A percentile compares a stretch with the other conserved stretches of the same genome.
Conservation (phyloP, 2,888 invertebrate species). For the Trilocha varians region DNA sequence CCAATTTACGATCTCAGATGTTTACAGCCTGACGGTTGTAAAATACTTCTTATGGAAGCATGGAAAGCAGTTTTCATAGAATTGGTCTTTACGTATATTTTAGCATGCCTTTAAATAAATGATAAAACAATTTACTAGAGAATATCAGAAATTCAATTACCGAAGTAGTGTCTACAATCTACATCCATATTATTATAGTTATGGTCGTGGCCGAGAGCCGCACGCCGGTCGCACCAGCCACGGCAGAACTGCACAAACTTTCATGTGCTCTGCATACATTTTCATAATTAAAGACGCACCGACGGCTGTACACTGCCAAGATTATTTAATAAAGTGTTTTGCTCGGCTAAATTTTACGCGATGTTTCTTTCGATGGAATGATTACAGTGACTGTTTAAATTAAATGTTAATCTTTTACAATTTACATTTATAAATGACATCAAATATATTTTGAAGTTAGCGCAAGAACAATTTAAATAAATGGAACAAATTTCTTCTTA, state of each 20-base stretch:
- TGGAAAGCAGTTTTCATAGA: no score
- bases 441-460: neutral
- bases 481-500: neutral
- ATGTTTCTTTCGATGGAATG: neutral
- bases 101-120: neutral
- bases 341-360: slow-evolving; percentile 18
- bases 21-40: no score
- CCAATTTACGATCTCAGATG: no score
- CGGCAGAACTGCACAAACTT: slow-evolving; percentile 69
- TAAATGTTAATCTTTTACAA: neutral
- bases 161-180: slow-evolving; percentile 35
- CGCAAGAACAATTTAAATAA: neutral
- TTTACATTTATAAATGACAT: neutral
- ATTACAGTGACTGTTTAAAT: neutral
- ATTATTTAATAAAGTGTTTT: slow-evolving; percentile 48
- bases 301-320: slow-evolving; percentile 45
- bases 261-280: slow-evolving; percentile 71
- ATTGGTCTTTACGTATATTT: neutral
- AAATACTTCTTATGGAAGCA: no score
- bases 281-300: slow-evolving; percentile 69
- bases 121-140: neutral
- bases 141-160: slow-evolving; percentile 60
- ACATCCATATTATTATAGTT: no score
- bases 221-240: slow-evolving; percentile 37
- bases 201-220: slow-evolving; percentile 52